These are phyloP conservation scores for Phalacrocorax carbo DNA, from an alignment of 2,113 vertebrate species.

Conservation along the genomic window DNA sequence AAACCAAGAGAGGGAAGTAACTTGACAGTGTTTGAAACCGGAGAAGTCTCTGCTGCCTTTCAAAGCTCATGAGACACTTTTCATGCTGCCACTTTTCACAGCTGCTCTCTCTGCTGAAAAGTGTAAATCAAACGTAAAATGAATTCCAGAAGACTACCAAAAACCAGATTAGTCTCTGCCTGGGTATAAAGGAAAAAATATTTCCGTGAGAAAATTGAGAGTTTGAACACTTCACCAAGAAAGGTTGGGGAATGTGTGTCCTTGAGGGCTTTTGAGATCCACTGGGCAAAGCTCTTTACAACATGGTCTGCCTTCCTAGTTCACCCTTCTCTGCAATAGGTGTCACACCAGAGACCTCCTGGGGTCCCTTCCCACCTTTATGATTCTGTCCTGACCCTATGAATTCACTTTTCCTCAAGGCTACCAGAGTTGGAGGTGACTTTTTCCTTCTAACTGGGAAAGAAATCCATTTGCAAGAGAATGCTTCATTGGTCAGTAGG, in stretches of 20 bases:
- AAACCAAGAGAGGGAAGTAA: neutral
- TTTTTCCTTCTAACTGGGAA: neutral
- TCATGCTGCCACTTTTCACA: neutral
- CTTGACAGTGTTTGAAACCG: neutral
- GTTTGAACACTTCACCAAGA: neutral
- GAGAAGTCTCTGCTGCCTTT: neutral
- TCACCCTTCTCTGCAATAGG: neutral
- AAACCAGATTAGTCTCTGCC: neutral
- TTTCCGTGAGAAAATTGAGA: neutral
- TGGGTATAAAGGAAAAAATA: neutral
- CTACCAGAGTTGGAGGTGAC: neutral
- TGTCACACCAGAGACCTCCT: neutral
- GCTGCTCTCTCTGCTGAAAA: neutral
- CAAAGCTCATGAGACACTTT: neutral
- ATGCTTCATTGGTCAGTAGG: neutral
- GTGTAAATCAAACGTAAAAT: neutral
- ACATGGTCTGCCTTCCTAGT: neutral
- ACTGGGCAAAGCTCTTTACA: neutral
- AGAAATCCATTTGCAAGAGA: neutral
- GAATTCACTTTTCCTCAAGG: neutral
- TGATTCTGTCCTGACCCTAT: neutral
- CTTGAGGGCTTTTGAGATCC: neutral
- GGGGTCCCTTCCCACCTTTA: neutral
- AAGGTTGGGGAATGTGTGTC: fast-evolving
- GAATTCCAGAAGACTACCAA: neutral